phyloP scores from a whole-genome alignment of 2,797 vertebrate genomes.

The Pseudomugil tenellus region DNA sequence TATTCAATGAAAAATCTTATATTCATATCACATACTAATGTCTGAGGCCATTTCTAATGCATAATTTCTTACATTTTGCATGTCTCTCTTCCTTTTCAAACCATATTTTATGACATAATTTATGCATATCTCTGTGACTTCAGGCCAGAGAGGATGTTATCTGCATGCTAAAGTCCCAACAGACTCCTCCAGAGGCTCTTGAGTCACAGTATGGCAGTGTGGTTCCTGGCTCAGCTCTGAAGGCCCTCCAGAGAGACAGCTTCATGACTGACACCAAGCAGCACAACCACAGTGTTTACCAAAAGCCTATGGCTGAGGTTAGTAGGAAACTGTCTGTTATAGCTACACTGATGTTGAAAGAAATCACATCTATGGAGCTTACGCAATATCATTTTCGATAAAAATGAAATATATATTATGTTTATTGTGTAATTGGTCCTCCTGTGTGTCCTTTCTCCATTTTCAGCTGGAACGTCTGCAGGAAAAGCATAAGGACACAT shows the following conservation, averaged over 20 bases:
- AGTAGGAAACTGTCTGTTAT: conserved; percentile 2
- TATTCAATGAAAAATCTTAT: background rate
- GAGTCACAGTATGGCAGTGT: conserved; percentile 90
- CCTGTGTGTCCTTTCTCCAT: conserved; percentile 7
- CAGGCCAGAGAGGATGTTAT: conserved; percentile 97
- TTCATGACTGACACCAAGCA: conserved; percentile 83
- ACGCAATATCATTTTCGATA: too few species aligned
- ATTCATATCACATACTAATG: background rate
- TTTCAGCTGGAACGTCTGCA: conserved; percentile 92
- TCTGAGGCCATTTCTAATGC: background rate
- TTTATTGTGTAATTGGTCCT: background rate
- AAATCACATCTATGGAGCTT: background rate
- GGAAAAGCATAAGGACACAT: conserved; percentile 95
- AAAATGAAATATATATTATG: too few species aligned
- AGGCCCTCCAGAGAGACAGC: conserved; percentile 90
- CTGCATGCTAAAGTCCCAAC: conserved; percentile 89
- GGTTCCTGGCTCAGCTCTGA: conserved; percentile 86
- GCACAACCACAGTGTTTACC: conserved; percentile 87
- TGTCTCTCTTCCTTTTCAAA: background rate
- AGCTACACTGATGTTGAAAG: background rate
- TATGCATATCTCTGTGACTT: conserved; percentile 32
- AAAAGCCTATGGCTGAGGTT: conserved; percentile 94
- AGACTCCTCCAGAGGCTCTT: conserved; percentile 84
- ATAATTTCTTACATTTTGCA: conserved; percentile 1
- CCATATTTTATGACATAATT: background rate